Conservation (phyloP, 2,113 vertebrate species). For the Odocoileus hemionus region DNA sequence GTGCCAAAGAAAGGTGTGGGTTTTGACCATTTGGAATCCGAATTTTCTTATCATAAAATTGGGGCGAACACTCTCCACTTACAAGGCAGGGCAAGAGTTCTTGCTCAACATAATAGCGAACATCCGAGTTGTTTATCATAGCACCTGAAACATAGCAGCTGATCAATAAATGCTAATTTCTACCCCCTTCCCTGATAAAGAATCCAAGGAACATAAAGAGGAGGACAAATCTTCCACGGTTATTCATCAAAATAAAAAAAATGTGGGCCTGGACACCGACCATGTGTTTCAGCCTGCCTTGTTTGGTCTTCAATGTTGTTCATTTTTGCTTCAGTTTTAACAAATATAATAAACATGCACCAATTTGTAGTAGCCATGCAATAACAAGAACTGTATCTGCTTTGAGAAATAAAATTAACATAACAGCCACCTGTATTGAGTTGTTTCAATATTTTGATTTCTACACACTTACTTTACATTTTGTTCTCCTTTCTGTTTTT, state of each 20-base stretch:
- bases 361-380: too few relatives aligned
- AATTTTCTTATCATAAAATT: not conserved
- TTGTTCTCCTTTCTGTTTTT: not conserved
- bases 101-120: fast-evolving
- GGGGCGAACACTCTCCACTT: not conserved
- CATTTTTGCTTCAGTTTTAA: not conserved
- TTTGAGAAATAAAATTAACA: not conserved
- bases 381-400: not conserved
- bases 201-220: too few relatives aligned
- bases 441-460: not conserved
- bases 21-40: not conserved
- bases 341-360: not conserved
- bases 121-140: fast-evolving
- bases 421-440: not conserved
- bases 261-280: too few relatives aligned
- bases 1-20: not conserved
- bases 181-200: not conserved
- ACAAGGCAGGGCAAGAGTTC: too few relatives aligned
- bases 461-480: not conserved
- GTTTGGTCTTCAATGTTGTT: too few relatives aligned
- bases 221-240: not conserved
- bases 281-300: not conserved
- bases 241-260: not conserved
- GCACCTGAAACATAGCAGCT: too few relatives aligned
- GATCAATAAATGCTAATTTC: not conserved